Base-by-base conservation (phyloP, 2,797 vertebrate species). In the Manis javanica region DNA sequence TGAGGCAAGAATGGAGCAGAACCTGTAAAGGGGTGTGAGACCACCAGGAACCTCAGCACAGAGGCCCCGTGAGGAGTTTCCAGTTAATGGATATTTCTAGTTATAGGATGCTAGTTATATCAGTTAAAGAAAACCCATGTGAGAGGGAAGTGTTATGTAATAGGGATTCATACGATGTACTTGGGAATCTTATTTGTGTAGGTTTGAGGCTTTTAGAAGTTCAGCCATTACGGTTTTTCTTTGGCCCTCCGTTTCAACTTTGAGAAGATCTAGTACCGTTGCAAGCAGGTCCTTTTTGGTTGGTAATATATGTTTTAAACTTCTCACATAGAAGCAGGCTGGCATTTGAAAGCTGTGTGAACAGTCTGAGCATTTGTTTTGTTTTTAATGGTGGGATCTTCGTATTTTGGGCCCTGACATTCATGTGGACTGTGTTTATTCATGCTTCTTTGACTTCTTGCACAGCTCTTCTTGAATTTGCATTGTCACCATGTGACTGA, bases 321-420 rank as follows among this genome's bases (percentile, higher is more conserved):
- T 75, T 91, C 94, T 97, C 4, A 49, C 82, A 97, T 97, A 1
- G 69, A 93, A 97, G 77, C 69, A 91, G 69, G 84, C 92, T 97
- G 97, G 93, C 63, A 46, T 96, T 92, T 9, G 23, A 82, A 89
- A 96, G 97, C 88, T 77, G 21, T 77, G 37, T 18, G 71, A 96
- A 97, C 92, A 95, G 11, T 46, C 72, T 93, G 95, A 96, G 92
- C 94, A 95, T 77, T 89, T 97, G 98, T 94, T 95, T 96, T 97
- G 90, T 94, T 91, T 97, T 97, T 53, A 71, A 91, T 95, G 4
- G 13, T 93, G 96, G 95, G 93, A 78, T 98, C 97, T 97, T 98
- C 97, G 93, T 16, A 0, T 97, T 97, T 96, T 37, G 95, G 97
- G 92, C 90, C 39, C 71, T 68, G 75, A 92, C 79, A 69, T 68